These are phyloP conservation scores for Haliclystus octoradiatus DNA, from an alignment of 30 jellyfish, hydroid and myxozoan species.

Conservation along the genomic window DNA sequence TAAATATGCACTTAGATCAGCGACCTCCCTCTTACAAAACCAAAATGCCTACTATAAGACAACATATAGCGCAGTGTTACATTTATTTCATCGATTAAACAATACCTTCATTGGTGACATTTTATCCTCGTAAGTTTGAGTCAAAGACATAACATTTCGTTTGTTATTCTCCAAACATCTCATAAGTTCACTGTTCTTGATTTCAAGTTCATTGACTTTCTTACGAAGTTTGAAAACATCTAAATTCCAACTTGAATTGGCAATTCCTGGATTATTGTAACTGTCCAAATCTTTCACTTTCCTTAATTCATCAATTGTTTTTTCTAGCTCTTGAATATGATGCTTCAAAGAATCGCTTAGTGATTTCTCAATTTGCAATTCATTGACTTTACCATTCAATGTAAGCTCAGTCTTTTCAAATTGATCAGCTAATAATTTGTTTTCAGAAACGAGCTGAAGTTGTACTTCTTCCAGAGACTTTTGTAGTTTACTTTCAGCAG, in stretches of 20 bases:
- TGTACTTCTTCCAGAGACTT: no score
- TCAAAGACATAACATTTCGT: constrained; percentile 29
- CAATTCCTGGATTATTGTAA: background rate
- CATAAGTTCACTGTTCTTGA: constrained; percentile 38
- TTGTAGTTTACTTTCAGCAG: no score
- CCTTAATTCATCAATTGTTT: background rate
- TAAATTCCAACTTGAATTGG: constrained; percentile 45
- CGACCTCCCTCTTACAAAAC: no score
- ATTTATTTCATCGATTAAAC: no score
- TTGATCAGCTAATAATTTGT: no score
- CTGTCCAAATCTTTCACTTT: constrained; percentile 14
- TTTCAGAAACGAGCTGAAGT: no score
- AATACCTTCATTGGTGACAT: background rate
- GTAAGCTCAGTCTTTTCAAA: constrained; percentile 12
- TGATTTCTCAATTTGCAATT: background rate
- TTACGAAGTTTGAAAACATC: constrained; percentile 37
- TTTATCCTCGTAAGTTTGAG: constrained; percentile 19
- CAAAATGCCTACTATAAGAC: no score
- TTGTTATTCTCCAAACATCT: constrained; percentile 24
- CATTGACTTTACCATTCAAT: constrained; percentile 5
- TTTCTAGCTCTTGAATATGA: constrained; percentile 27
- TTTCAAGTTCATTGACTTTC: constrained; percentile 46
- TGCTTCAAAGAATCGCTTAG: constrained; percentile 4
- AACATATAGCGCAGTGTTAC: no score
- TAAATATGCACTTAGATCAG: no score